Percentiles rank a stretch among this genome's conserved stretches.
phyloP scores from a whole-genome alignment of 2,797 vertebrate species.

The Peromyscus aztecus region DNA sequence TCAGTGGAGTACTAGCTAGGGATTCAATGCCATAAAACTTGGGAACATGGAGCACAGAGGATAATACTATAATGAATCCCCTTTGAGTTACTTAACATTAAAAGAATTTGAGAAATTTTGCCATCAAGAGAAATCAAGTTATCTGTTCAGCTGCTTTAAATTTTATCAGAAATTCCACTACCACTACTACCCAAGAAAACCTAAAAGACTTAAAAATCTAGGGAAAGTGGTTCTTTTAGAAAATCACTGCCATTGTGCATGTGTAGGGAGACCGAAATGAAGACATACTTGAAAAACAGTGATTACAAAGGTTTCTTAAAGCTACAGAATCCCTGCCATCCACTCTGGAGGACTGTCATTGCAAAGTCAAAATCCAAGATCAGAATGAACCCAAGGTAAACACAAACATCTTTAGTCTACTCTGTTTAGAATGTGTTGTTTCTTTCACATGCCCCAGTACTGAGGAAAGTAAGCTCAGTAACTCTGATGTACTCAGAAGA shows the following conservation, averaged over 20 bases:
- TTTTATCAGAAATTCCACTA: not conserved
- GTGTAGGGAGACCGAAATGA: not conserved
- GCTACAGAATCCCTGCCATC: not conserved
- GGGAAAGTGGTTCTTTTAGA: no score
- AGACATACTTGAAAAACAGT: not conserved
- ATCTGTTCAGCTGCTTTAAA: constrained; percentile 12
- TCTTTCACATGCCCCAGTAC: not conserved
- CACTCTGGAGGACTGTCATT: constrained; percentile 5
- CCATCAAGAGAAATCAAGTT: not conserved
- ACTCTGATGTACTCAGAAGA: not conserved
- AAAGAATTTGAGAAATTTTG: constrained; percentile 10
- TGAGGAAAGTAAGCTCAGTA: not conserved
- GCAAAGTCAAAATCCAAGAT: constrained; percentile 8
- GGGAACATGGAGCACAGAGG: not conserved
- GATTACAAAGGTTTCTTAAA: constrained; percentile 9
- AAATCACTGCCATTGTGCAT: not conserved
- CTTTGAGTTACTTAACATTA: constrained; percentile 22
- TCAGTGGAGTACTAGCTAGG: not conserved
- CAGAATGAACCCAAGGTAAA: not conserved
- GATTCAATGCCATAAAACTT: not conserved
- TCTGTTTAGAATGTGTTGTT: not conserved
- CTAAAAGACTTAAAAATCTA: not conserved
- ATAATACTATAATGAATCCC: constrained; percentile 11
- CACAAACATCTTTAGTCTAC: not conserved
- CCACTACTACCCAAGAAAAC: not conserved